These are phyloP conservation scores for Zaprionus vittiger DNA, from an alignment of 1,140 invertebrate genomes.

Conservation along the genomic window DNA sequence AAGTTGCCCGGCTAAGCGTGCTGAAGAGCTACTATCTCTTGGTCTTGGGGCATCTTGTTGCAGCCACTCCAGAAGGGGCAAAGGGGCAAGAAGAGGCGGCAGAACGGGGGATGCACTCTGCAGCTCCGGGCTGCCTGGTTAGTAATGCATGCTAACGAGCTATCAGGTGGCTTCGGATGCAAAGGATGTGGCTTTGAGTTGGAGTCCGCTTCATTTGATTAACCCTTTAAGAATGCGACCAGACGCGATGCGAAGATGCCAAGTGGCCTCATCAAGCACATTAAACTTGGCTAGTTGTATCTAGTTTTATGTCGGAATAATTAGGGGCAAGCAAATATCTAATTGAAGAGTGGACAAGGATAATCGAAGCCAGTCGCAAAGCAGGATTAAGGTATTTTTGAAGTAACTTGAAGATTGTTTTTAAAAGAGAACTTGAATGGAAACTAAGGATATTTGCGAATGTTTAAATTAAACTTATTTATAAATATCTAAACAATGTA, in stretches of 20 bases:
- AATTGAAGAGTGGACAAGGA: not conserved
- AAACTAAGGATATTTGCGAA: no score
- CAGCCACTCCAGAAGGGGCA: constrained; percentile 10
- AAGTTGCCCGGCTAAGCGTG: constrained; percentile 68
- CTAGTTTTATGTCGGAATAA: not conserved
- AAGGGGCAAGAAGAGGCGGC: not conserved
- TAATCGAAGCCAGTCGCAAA: not conserved
- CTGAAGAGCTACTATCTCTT: constrained; percentile 59
- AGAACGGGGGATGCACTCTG: not conserved
- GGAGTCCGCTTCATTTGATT: constrained; percentile 24
- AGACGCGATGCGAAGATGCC: not conserved
- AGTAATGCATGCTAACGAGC: constrained; percentile 78
- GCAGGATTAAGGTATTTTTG: not conserved
- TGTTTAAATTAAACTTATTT: no score
- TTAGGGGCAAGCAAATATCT: not conserved
- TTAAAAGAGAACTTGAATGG: no score
- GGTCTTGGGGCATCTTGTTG: constrained; percentile 49
- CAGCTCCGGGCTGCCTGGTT: constrained; percentile 54
- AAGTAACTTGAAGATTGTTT: not conserved
- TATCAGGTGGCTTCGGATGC: constrained; percentile 66
- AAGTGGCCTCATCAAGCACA: not conserved
- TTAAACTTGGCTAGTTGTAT: not conserved
- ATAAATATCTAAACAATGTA: no score
- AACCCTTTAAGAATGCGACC: constrained; percentile 26
- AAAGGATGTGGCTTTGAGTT: constrained; percentile 23